Evolutionary conservation across 1,140 invertebrate species (phyloP), one percentile per base, ranked within the genome.

Genomic region (Hormaphis cornu): DNA sequence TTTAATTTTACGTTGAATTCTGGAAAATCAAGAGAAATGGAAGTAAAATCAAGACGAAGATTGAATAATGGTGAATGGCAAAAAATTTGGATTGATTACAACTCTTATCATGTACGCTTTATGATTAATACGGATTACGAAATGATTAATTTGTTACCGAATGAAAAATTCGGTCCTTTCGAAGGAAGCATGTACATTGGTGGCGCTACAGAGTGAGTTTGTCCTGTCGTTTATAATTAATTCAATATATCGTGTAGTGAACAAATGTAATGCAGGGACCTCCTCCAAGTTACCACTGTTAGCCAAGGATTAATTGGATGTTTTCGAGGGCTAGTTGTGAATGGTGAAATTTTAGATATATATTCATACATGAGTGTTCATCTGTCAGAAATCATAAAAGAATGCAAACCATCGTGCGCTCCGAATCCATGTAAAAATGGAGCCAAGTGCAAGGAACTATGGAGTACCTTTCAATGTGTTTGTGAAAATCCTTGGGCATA

Each of bases 31-130:
- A 83, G 88, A 59, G 87, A 87, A 75, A 78, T 92, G 37, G 87
- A 88, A 52, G 87, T 96, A 30, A 87, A 87, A 75, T 92, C 91
- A 16, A 83, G 85, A 72, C 80, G 87, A 71, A 86, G 87, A 76
- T 80, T 97, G 5, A 95, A 93, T 76, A 88, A 87, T 56, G 93
- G 93, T 1, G 91, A 94, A 76, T 97, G 93, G 93, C 93, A 97
- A 76, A 92, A 94, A 79, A 89, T 95, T 72, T 92, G 90, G 90
- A 92, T 93, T 71, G 90, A 93, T 79, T 93, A 92, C 75, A 94
- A 95, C 78, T 86, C 89, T 75, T 90, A 94, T 78, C 92, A 97
- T 77, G 91, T 96, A n/a, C 79, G 92, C 69, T 93, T 95, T 76
- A 93, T 91, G 85, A 87, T 95, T 63, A 95, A 95, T 76, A 89